Conservation (phyloP, 2,888 invertebrate genomes). For the Apodemia duryi region DNA sequence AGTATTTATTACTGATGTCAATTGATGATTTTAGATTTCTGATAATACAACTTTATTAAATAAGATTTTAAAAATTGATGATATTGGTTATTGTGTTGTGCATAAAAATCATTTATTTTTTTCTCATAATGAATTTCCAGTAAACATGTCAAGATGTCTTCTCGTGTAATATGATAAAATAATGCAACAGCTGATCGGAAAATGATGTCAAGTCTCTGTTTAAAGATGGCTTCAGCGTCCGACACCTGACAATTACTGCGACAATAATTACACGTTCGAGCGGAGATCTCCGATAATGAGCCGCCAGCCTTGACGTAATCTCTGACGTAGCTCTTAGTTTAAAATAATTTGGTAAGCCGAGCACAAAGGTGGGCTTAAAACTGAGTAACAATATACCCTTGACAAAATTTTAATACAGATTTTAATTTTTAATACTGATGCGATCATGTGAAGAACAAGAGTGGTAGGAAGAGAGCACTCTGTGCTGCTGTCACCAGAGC, state of each 20-base stretch:
- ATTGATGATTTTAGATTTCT: too few relatives aligned
- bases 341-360: background rate
- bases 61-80: too few relatives aligned
- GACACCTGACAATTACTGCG: conserved; percentile 9
- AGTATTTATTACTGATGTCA: too few relatives aligned
- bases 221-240: background rate
- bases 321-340: background rate
- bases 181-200: background rate
- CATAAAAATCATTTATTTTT: too few relatives aligned
- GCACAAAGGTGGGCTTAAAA: background rate
- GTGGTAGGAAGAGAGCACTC: too few relatives aligned
- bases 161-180: background rate
- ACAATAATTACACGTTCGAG: conserved; percentile 5
- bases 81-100: too few relatives aligned
- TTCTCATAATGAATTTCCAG: background rate
- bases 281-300: background rate
- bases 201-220: background rate
- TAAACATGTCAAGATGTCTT: background rate
- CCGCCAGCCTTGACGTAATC: conserved; percentile 5
- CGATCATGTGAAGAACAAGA: too few relatives aligned
- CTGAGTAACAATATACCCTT: background rate
- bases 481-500: too few relatives aligned
- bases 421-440: too few relatives aligned
- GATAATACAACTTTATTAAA: too few relatives aligned
- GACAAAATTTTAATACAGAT: background rate